Conservation (phyloP, 2,113 vertebrate genomes). For the Zapornia atra region DNA sequence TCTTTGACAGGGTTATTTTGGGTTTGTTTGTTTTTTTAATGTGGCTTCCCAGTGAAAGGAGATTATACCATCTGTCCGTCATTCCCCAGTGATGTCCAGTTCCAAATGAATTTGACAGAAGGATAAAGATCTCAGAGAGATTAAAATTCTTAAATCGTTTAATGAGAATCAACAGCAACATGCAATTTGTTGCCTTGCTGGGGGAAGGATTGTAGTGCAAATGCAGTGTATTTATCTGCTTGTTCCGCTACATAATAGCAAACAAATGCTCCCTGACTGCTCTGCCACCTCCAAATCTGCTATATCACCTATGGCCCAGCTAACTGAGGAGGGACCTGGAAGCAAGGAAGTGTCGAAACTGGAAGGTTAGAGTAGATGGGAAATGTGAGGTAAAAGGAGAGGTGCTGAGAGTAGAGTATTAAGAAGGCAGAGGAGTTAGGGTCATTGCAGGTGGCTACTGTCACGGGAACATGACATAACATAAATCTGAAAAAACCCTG, state of each 20-base stretch:
- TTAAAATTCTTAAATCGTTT: neutral
- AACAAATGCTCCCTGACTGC: neutral
- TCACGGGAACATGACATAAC: neutral
- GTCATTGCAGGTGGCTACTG: neutral
- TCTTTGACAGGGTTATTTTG: neutral
- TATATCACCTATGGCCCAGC: neutral
- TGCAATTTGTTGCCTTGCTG: neutral
- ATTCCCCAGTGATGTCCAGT: neutral
- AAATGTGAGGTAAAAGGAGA: neutral
- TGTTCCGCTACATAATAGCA: neutral
- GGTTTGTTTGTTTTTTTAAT: neutral
- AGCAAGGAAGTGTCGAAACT: neutral
- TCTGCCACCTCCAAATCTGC: neutral
- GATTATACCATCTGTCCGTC: neutral
- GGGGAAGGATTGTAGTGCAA: neutral
- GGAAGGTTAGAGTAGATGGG: neutral
- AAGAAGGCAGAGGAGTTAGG: neutral
- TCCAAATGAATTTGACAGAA: neutral
- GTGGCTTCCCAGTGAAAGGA: neutral
- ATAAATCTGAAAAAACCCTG: neutral
- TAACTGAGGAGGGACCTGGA: neutral
- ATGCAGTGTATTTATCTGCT: neutral
- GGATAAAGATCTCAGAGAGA: conserved; percentile 9
- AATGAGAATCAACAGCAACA: neutral
- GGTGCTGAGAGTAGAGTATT: neutral